Percentiles rank a stretch among this genome's conserved stretches.
Evolutionary conservation across 2,113 vertebrate species (phyloP).

Genomic region (Tonatia bakeri): DNA sequence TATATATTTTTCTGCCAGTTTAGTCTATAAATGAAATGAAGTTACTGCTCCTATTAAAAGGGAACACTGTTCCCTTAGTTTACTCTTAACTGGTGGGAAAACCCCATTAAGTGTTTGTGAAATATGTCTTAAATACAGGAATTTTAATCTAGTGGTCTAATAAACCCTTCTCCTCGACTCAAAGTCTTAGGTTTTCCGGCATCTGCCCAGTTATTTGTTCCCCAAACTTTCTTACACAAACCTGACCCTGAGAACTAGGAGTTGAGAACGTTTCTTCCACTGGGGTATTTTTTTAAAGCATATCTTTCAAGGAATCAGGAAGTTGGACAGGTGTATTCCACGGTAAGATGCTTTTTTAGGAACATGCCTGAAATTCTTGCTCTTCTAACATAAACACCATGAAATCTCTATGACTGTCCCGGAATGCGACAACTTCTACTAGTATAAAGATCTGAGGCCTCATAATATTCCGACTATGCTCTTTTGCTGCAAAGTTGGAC

Average conservation of each 20-base stretch:
- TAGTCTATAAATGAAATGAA: slow-evolving; percentile 83
- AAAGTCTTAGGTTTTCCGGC: slow-evolving; percentile 52
- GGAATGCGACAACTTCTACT: not conserved
- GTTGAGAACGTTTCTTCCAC: not conserved
- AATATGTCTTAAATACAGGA: slow-evolving; percentile 78
- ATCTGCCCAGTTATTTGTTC: slow-evolving; percentile 38
- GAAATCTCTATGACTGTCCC: not conserved
- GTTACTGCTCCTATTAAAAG: slow-evolving; percentile 80
- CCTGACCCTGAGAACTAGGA: not conserved
- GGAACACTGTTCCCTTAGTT: slow-evolving; percentile 73
- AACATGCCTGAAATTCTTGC: not conserved
- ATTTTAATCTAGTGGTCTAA: slow-evolving; percentile 76
- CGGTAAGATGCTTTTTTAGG: not conserved
- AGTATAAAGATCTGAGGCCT: not conserved
- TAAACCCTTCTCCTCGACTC: slow-evolving; percentile 66
- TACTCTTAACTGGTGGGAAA: slow-evolving; percentile 83
- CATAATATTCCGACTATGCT: too few species aligned
- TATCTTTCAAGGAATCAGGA: slow-evolving; percentile 26
- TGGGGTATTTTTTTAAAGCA: not conserved
- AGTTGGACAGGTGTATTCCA: slow-evolving; percentile 21
- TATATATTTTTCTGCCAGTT: slow-evolving; percentile 56
- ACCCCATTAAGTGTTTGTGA: slow-evolving; percentile 82
- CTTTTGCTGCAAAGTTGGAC: not conserved
- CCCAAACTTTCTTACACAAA: not conserved
- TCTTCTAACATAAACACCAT: not conserved